These are phyloP conservation scores for Lichenostomus cassidix DNA, from an alignment of 2,113 vertebrate species.

Conservation along the genomic window DNA sequence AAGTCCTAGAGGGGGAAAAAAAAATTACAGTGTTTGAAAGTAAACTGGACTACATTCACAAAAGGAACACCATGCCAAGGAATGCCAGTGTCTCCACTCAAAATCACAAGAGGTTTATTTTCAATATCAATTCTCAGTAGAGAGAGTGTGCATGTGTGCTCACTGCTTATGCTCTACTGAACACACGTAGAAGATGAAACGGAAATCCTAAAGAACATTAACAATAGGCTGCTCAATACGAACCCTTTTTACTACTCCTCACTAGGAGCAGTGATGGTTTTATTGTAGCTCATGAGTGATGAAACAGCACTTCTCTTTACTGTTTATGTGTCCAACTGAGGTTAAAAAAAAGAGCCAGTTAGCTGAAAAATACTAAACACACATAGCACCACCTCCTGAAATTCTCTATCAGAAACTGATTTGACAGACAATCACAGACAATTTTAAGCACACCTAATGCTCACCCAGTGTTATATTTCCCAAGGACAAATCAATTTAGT, in stretches of 20 bases:
- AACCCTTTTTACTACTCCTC: not conserved
- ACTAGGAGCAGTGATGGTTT: not conserved
- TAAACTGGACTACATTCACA: not conserved
- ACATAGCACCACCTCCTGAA: not conserved
- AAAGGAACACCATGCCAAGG: not conserved
- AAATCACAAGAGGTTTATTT: not conserved
- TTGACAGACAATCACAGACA: not conserved
- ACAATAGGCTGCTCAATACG: not conserved
- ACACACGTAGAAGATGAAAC: not conserved
- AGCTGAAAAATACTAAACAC: not conserved
- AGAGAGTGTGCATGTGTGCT: not conserved
- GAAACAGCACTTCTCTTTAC: not conserved
- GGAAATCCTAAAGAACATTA: not conserved
- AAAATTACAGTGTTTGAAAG: not conserved
- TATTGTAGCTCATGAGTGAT: not conserved
- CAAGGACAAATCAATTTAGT: not conserved
- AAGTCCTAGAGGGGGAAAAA: constrained; percentile 63
- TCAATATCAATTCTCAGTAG: not conserved
- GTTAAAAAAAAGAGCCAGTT: not conserved
- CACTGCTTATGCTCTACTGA: not conserved
- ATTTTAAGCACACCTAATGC: not conserved
- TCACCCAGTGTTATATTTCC: not conserved
- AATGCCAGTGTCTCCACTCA: not conserved
- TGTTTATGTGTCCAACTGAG: not conserved
- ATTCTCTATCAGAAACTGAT: not conserved